Evolutionary conservation across 92 coral and sea anemone species (phyloP), one percentile per base, ranked within the genome.

Genomic region (Epizoanthus scotinus): DNA sequence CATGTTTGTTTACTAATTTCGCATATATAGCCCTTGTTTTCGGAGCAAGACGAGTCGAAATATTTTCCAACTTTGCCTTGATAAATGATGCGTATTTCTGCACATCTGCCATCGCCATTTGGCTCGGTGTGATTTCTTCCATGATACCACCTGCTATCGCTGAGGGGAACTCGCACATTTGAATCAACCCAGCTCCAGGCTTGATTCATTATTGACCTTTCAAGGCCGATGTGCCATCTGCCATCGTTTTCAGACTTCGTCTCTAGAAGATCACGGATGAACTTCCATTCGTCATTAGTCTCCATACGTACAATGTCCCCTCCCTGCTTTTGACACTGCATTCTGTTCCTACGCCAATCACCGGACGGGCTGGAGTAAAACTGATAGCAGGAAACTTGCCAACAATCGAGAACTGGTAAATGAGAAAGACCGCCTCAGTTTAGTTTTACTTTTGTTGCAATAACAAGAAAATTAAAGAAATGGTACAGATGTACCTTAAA

Each of bases 341-440:
- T 28, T 64, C 70, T 64, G 70, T 64, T 64, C 70, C 29, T 34
- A 64, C 31, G 10, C 70, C 70, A 64, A 38, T 64, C 70, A 20
- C 70, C 70, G 27, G 70, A 31, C 0, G 47, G 22, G 12, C 14
- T 64, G 70, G 70, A 44, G 27, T 64, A 64, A 24, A 64, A 64
- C 10, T 44, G 70, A 28, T 64, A 64, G 44, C 70, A 64, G 70
- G 70, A 64, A 28, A 38, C 5, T 64, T 64, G 15, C 70, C 70
- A 64, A 64, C 70, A 64, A 17, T 64, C 38, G 44, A 64, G 70
- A 64, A 64, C 70, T 64, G 70, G 28, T 6, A 10, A 64, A 44
- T 64, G 4, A 64, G n/a, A 63, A 27, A 64, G 18, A 64, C 15
- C 24, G 18, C 2, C 52, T 10, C 13, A 47, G 52, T 47, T 47